A percentile compares a stretch with the other conserved stretches of the same genome.
Evolutionary conservation across 2,113 vertebrate genomes (phyloP).

Genomic region (Telmatochromis sp.): DNA sequence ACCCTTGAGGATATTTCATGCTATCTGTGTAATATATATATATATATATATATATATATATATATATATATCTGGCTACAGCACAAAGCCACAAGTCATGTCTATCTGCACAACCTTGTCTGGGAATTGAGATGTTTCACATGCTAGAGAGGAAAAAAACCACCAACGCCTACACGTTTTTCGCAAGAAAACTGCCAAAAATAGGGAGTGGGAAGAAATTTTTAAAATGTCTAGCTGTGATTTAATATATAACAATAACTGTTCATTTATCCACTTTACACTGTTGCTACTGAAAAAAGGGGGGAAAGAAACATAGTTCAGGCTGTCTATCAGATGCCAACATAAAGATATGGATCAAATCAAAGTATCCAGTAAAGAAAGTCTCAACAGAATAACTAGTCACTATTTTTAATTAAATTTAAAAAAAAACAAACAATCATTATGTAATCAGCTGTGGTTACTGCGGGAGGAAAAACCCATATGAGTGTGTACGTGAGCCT

Average conservation of each 20-base stretch:
- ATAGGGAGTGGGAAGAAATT: not conserved
- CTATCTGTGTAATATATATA: not conserved
- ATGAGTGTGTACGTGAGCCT: not conserved
- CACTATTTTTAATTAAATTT: not conserved
- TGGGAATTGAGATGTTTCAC: slow-evolving; percentile 21
- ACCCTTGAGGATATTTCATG: not conserved
- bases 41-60: not conserved
- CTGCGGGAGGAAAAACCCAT: fast-evolving
- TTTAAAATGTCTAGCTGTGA: not conserved
- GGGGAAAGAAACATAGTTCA: not conserved
- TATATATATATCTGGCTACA: slow-evolving; percentile 5
- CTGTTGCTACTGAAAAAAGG: not conserved
- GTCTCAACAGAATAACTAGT: not conserved
- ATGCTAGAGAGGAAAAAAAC: not conserved
- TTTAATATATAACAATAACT: not conserved
- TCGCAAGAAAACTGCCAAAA: not conserved
- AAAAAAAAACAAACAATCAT: fast-evolving
- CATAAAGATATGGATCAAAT: not conserved
- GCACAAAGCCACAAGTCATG: slow-evolving; percentile 36
- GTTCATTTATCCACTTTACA: not conserved
- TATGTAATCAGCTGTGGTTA: not conserved
- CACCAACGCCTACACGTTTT: not conserved
- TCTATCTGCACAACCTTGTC: slow-evolving; percentile 38
- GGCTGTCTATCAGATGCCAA: not conserved
- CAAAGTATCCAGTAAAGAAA: not conserved